Evolutionary conservation across 2,113 vertebrate species (phyloP).

Genomic region (Hypomesus transpacificus): DNA sequence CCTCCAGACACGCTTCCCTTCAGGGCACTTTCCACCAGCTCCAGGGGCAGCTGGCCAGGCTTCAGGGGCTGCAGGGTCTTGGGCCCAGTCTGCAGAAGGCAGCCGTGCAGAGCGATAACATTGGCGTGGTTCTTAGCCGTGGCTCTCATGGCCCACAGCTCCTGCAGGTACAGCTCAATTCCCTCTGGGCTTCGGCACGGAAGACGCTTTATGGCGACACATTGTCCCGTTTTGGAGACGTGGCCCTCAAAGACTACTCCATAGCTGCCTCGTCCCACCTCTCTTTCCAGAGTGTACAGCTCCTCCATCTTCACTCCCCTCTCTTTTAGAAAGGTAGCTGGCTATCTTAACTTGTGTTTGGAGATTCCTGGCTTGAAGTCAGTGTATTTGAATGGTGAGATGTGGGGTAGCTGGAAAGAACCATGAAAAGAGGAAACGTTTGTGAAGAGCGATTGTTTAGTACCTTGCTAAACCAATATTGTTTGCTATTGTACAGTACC

Average conservation of each 20-base stretch:
- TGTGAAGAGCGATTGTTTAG: not conserved
- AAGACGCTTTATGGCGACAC: conserved; percentile 87
- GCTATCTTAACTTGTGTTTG: not conserved
- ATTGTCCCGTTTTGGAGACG: conserved; percentile 70
- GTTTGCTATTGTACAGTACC: too few species aligned
- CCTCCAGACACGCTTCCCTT: conserved; percentile 72
- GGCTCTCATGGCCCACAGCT: conserved; percentile 91
- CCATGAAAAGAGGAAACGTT: too few species aligned
- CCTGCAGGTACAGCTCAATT: conserved; percentile 89
- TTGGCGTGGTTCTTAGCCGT: conserved; percentile 84
- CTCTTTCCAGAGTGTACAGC: conserved; percentile 82
- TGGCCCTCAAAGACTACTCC: conserved; percentile 89
- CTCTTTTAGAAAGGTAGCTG: not conserved
- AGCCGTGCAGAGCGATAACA: conserved; percentile 81
- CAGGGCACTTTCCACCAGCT: conserved; percentile 88
- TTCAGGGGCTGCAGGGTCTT: conserved; percentile 60
- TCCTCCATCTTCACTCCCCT: conserved; percentile 61
- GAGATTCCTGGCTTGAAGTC: not conserved
- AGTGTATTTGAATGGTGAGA: not conserved
- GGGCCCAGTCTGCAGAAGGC: conserved; percentile 66
- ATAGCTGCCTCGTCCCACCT: conserved; percentile 91
- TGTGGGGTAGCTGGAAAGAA: too few species aligned
- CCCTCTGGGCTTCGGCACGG: conserved; percentile 89
- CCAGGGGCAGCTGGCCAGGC: conserved; percentile 79
- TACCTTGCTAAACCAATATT: too few species aligned